Evolutionary conservation across 2,113 vertebrate genomes (phyloP).

Genomic region (Budorcas taxicolor): DNA sequence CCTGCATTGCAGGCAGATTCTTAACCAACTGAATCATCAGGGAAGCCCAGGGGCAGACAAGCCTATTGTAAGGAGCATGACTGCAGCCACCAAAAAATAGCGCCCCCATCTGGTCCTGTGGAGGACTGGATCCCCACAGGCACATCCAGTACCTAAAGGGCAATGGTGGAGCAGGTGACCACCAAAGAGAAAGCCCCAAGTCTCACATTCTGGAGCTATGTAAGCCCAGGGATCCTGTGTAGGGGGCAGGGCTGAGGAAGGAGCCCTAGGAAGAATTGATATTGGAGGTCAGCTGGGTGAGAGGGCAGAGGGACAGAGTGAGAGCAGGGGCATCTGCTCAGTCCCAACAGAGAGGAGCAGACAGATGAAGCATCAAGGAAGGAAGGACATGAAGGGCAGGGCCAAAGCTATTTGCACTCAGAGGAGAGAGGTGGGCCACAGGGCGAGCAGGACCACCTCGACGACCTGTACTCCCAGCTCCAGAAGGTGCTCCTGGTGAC

Average conservation of each 20-base stretch:
- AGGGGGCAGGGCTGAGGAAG: not conserved
- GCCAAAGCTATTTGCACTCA: not conserved
- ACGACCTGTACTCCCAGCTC: not conserved
- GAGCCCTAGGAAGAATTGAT: not conserved
- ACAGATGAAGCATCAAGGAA: not conserved
- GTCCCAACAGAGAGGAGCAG: not conserved
- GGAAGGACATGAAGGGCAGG: not conserved
- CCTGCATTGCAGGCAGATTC: not conserved
- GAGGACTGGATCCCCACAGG: no score
- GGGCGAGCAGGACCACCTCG: not conserved
- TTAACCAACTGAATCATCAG: not conserved
- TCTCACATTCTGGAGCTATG: not conserved
- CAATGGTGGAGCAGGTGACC: not conserved
- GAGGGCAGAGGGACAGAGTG: no score
- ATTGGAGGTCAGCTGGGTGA: not conserved
- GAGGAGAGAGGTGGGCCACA: not conserved
- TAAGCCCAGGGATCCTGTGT: not conserved
- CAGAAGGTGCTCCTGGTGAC: not conserved
- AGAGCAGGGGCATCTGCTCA: not conserved
- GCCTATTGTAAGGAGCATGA: fast-evolving
- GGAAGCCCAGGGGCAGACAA: not conserved
- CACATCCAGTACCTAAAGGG: no score
- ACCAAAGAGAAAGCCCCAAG: not conserved
- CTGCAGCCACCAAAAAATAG: not conserved
- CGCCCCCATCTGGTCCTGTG: no score